Evolutionary conservation across 2,113 vertebrate species (phyloP).

Genomic region (Hippopotamus amphibius): DNA sequence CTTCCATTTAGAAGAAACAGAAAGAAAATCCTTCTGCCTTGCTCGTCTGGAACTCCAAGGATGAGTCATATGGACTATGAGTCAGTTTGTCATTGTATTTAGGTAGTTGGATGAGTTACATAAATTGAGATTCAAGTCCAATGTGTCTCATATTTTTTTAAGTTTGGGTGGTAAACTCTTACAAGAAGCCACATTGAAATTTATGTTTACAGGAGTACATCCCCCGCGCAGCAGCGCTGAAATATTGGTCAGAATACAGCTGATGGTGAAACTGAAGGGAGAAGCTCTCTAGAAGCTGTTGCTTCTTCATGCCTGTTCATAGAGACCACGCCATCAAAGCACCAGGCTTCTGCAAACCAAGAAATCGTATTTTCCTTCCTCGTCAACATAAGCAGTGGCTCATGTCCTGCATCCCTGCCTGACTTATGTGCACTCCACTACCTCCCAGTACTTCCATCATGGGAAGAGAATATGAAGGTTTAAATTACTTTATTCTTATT

Average conservation of each 20-base stretch:
- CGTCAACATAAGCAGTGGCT: neutral
- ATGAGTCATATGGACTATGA: constrained; percentile 62
- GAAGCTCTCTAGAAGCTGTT: neutral
- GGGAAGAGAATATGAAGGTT: constrained; percentile 26
- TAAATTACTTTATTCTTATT: neutral
- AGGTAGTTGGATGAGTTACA: neutral
- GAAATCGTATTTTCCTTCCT: neutral
- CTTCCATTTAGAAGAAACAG: constrained; percentile 19
- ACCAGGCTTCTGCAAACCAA: neutral
- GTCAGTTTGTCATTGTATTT: neutral
- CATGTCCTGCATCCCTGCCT: neutral
- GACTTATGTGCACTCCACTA: neutral
- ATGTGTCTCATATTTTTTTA: constrained; percentile 12
- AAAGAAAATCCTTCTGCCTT: constrained; percentile 13
- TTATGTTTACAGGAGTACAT: neutral
- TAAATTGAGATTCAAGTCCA: neutral
- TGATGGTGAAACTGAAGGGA: neutral
- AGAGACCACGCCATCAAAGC: neutral
- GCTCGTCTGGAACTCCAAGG: constrained; percentile 20
- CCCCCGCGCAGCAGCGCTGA: neutral
- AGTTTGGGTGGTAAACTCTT: neutral
- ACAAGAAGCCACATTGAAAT: neutral
- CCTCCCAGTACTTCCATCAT: neutral
- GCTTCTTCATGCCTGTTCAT: neutral
- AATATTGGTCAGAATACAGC: neutral